A percentile compares a stretch with the other conserved stretches of the same genome.
These are phyloP conservation scores for mouse (Mus musculus) DNA, from an alignment of 2,113 vertebrate genomes.

Conservation along the genomic window GRCm39 chr8:66003001-66003500, in stretches of 20 bases:
- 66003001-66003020: background rate
- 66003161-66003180: background rate
- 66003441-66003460: too few relatives aligned
- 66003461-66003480: background rate
- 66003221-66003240: background rate
- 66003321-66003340: background rate
- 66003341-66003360: background rate
- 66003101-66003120: background rate
- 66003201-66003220: background rate
- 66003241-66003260: fast-evolving
- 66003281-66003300: background rate
- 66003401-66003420: background rate
- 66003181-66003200: background rate
- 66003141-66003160: too few relatives aligned
- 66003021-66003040: background rate
- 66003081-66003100: background rate
- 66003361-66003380: background rate
- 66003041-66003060: background rate
- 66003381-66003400: background rate
- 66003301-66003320: background rate
- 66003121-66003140: background rate
- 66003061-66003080: background rate
- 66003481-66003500: background rate
- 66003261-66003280: background rate
- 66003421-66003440: background rate